A percentile compares a stretch with the other conserved stretches of the same genome.
phyloP scores from a whole-genome alignment of 53 echinoderm and acorn worm species.

The Holothuria leucospilota region DNA sequence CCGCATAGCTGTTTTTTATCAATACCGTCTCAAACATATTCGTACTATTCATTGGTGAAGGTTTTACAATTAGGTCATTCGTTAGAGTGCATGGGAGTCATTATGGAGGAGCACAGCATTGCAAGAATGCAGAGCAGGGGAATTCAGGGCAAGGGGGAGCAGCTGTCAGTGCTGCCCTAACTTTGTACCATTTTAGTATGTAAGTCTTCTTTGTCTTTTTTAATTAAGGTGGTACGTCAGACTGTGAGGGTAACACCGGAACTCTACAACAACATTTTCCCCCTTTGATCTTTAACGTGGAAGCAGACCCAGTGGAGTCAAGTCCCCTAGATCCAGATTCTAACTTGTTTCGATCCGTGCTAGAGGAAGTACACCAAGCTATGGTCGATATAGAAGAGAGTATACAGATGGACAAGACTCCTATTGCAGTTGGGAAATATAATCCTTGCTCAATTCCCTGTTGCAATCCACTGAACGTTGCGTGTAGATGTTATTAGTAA shows the following conservation, averaged over 20 bases:
- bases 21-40: no score
- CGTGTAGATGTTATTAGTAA: slow-evolving; percentile 54
- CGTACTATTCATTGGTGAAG: no score
- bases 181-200: no score
- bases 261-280: slow-evolving; percentile 51
- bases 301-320: slow-evolving; percentile 53
- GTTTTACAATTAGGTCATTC: no score
- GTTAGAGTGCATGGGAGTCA: no score
- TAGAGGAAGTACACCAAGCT: slow-evolving; percentile 22
- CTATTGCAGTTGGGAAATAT: slow-evolving; percentile 48
- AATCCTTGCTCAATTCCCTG: slow-evolving; percentile 43
- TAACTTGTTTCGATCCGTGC: slow-evolving; percentile 16
- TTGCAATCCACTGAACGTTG: slow-evolving; percentile 64
- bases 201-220: no score
- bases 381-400: slow-evolving; percentile 15
- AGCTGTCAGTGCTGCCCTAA: no score
- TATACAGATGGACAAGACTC: slow-evolving; percentile 65
- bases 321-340: slow-evolving; percentile 35
- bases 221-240: slow-evolving; percentile 36
- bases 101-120: no score
- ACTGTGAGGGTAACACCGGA: slow-evolving; percentile 55
- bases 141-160: no score
- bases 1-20: no score
- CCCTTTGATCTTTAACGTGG: slow-evolving; percentile 70
- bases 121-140: no score